Percentiles rank a stretch among this genome's conserved stretches.
Evolutionary conservation across 2,113 vertebrate species (phyloP).

Genomic region (Thunnus thynnus): DNA sequence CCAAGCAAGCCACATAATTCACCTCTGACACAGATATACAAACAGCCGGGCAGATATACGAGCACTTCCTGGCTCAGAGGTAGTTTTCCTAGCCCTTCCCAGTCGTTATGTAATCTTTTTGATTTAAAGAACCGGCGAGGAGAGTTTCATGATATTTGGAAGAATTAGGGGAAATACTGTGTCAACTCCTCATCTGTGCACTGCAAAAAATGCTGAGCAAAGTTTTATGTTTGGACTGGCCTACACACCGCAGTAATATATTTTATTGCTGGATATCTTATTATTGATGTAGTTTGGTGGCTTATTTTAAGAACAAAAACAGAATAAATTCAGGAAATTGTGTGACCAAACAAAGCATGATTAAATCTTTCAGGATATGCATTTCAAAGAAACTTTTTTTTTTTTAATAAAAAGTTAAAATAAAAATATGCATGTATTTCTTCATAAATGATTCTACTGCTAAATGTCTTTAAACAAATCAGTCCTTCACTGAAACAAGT

Average conservation of each 20-base stretch:
- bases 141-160: constrained; percentile 37
- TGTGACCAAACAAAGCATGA: not conserved
- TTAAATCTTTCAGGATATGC: not conserved
- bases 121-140: constrained; percentile 29
- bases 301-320: not conserved
- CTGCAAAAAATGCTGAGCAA: constrained; percentile 14
- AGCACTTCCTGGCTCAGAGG: constrained; percentile 5
- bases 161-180: constrained; percentile 32
- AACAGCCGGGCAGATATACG: constrained; percentile 27
- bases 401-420: not conserved
- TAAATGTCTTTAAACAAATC: not conserved
- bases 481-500: constrained; percentile 21
- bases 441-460: not conserved
- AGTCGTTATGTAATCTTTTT: constrained; percentile 35
- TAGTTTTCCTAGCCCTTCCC: constrained; percentile 5
- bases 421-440: not conserved
- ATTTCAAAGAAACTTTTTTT: not conserved
- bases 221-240: constrained; percentile 18
- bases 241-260: not conserved
- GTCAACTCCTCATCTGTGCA: constrained; percentile 15
- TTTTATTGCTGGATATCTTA: constrained; percentile 8
- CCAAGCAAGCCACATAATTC: not conserved
- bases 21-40: constrained; percentile 10
- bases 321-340: not conserved
- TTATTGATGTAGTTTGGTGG: not conserved